Conservation (phyloP, 1,140 invertebrate genomes). For the Drosophila carrolli region DNA sequence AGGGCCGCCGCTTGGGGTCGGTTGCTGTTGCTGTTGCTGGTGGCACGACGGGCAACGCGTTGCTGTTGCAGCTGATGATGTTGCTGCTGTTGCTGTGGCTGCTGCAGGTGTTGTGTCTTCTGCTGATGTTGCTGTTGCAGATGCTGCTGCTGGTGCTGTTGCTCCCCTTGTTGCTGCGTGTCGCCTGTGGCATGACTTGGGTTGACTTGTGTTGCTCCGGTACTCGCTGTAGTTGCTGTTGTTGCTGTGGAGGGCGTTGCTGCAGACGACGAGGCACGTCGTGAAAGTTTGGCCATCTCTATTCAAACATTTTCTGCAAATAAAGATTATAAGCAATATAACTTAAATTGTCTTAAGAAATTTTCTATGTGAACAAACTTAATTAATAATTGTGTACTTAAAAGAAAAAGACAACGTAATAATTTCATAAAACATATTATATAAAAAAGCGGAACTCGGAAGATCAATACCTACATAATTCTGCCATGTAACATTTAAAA, state of each 20-base stretch:
- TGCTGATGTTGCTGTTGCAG: constrained; percentile 15
- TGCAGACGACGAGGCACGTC: constrained; percentile 83
- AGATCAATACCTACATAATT: too few species aligned
- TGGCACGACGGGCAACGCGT: constrained; percentile 52
- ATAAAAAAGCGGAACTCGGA: too few species aligned
- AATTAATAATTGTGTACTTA: too few species aligned
- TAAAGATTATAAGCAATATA: too few species aligned
- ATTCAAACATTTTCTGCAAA: constrained; percentile 84
- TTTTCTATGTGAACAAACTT: too few species aligned
- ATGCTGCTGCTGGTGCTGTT: neutral
- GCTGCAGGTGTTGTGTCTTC: constrained; percentile 15
- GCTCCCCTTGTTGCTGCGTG: constrained; percentile 12
- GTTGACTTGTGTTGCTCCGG: constrained; percentile 2
- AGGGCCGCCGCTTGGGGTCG: constrained; percentile 40
- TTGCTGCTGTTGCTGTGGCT: constrained; percentile 12
- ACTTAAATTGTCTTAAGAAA: too few species aligned
- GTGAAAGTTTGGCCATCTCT: constrained; percentile 85
- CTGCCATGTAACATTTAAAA: too few species aligned
- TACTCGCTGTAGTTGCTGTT: constrained; percentile 37
- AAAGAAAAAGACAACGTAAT: too few species aligned
- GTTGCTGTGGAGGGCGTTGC: constrained; percentile 70
- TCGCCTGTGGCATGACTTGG: constrained; percentile 27
- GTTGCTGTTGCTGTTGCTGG: constrained; percentile 28
- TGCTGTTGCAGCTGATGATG: constrained; percentile 28
- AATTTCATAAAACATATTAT: too few species aligned